These are phyloP conservation scores for Drosophila subquinaria DNA, from an alignment of 2,888 invertebrate genomes.

Conservation along the genomic window DNA sequence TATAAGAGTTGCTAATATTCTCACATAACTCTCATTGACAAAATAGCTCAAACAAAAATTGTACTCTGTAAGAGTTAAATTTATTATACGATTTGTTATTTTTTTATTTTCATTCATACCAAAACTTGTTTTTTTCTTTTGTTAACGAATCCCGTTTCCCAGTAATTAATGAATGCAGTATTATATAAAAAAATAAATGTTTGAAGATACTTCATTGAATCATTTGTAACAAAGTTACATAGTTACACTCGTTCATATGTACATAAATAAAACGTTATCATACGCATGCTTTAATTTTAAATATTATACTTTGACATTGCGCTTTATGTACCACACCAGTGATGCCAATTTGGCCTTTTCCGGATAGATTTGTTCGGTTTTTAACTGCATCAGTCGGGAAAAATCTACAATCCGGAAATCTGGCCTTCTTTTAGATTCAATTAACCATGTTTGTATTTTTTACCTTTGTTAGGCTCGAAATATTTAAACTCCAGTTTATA, in stretches of 20 bases:
- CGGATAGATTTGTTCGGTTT: too few species aligned
- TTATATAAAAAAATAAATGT: slow-evolving; percentile 1
- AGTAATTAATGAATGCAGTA: slow-evolving; percentile 7
- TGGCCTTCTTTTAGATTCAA: too few species aligned
- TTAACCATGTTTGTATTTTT: too few species aligned
- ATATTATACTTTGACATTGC: background rate
- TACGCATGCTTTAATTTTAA: background rate
- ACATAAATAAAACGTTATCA: background rate
- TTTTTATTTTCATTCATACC: background rate
- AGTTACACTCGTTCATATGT: background rate
- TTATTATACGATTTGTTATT: background rate
- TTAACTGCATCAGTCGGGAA: too few species aligned
- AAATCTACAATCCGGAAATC: too few species aligned
- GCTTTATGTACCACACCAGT: slow-evolving; percentile 2
- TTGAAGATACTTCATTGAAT: background rate
- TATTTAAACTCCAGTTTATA: background rate
- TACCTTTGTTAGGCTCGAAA: background rate
- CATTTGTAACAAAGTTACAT: background rate
- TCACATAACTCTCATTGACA: background rate
- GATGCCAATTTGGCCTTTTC: too few species aligned
- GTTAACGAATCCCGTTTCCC: slow-evolving; percentile 9
- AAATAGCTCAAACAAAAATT: background rate
- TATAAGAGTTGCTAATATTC: background rate
- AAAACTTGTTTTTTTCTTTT: slow-evolving; percentile 17
- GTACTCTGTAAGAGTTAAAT: slow-evolving; percentile 1